These are phyloP conservation scores for Nematostella vectensis DNA, from an alignment of 92 coral and sea anemone species.

Conservation along the genomic window DNA sequence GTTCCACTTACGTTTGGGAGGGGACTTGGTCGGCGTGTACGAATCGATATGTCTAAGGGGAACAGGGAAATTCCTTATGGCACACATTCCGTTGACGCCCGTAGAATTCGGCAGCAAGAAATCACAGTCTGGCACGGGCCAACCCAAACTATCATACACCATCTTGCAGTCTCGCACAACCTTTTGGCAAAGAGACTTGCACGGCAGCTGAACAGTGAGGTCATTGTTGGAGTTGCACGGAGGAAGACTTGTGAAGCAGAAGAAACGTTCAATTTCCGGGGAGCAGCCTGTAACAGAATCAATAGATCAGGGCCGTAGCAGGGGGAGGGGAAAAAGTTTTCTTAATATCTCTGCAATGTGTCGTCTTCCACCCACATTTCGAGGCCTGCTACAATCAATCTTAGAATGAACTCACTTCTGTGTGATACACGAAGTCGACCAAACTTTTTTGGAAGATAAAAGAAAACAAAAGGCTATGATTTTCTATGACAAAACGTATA, in stretches of 20 bases:
- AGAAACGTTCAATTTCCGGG: constrained; percentile 31
- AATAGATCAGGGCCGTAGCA: no score
- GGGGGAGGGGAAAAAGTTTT: no score
- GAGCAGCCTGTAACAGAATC: constrained; percentile 49
- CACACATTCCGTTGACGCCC: constrained; percentile 32
- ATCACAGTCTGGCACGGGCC: constrained; percentile 33
- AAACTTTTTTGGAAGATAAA: no score
- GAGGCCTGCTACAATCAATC: no score
- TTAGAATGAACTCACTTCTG: no score
- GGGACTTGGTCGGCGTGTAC: not conserved
- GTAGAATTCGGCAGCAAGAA: constrained; percentile 23
- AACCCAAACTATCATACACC: constrained; percentile 5
- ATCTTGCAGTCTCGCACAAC: constrained; percentile 28
- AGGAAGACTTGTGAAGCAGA: constrained; percentile 47
- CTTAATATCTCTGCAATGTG: no score
- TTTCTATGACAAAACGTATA: no score
- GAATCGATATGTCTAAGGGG: constrained; percentile 19
- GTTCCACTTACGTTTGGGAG: no score
- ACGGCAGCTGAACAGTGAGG: constrained; percentile 41
- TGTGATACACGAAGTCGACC: no score
- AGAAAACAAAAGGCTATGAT: no score
- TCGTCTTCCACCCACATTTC: no score
- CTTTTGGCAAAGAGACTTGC: constrained; percentile 39
- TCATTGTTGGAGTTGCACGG: constrained; percentile 27
- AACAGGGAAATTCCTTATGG: constrained; percentile 36